These are phyloP conservation scores for Geodia barretti DNA, from an alignment of 37 sponge, comb jelly and placozoan species.

Conservation along the genomic window DNA sequence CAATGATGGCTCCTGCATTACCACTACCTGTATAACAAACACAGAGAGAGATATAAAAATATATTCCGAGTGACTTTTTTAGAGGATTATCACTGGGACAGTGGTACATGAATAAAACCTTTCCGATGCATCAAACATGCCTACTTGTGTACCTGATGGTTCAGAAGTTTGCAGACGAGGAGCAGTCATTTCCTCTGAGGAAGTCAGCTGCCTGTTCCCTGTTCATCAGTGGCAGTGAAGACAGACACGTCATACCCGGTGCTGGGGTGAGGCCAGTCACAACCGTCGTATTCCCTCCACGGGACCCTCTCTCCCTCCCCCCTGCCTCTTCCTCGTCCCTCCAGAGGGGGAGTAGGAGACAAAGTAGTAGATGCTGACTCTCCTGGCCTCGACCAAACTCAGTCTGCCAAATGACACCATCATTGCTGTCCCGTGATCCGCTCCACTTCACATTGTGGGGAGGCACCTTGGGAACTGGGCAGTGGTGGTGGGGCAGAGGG, in stretches of 20 bases:
- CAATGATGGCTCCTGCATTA: not conserved
- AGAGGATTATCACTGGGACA: not conserved
- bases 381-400: constrained; percentile 32
- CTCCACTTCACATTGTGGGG: constrained; percentile 11
- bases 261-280: constrained; percentile 5
- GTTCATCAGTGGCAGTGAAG: not conserved
- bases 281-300: not conserved
- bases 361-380: constrained; percentile 12
- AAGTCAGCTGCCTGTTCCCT: too few species aligned
- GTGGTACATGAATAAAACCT: not conserved
- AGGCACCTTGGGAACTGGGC: not conserved
- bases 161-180: not conserved
- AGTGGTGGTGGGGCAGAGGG: not conserved
- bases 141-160: not conserved
- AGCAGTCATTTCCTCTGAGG: too few species aligned
- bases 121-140: not conserved
- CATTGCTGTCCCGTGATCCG: constrained; percentile 9
- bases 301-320: not conserved
- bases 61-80: not conserved
- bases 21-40: not conserved
- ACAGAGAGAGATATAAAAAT: not conserved
- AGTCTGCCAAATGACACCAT: constrained; percentile 20
- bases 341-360: not conserved
- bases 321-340: constrained; percentile 18
- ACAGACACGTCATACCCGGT: constrained; percentile 20